Evolutionary conservation across 2,797 vertebrate genomes (phyloP).

Genomic region (Brachyrhaphis roseni): DNA sequence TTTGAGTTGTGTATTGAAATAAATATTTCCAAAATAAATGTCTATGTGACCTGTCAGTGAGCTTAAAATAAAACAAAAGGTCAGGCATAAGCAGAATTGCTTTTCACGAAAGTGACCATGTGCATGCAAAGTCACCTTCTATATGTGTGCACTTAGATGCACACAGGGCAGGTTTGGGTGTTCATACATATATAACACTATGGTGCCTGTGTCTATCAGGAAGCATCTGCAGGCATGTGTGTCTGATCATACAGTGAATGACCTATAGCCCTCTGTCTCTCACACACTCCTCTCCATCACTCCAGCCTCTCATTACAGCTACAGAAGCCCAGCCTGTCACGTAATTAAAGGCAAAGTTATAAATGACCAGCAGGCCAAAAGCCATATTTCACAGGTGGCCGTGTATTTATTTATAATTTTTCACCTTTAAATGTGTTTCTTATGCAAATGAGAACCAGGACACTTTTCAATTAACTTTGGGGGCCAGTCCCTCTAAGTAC

Average conservation of each 20-base stretch:
- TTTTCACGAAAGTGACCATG: background rate
- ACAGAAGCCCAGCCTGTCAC: slow-evolving; percentile 78
- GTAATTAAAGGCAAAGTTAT: slow-evolving; percentile 85
- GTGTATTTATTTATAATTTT: slow-evolving; percentile 84
- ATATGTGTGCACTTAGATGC: slow-evolving; percentile 1
- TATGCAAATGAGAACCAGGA: slow-evolving; percentile 82
- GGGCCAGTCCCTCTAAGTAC: slow-evolving; percentile 73
- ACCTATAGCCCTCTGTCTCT: slow-evolving; percentile 73
- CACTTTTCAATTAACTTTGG: slow-evolving; percentile 84
- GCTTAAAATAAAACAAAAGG: background rate
- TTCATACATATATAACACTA: background rate
- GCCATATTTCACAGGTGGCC: slow-evolving; percentile 82
- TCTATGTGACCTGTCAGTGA: background rate
- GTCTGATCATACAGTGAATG: slow-evolving; percentile 64
- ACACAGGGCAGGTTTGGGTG: slow-evolving; percentile 1
- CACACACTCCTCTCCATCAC: slow-evolving; percentile 76
- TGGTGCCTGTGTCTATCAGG: slow-evolving; percentile 24
- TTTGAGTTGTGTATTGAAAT: background rate
- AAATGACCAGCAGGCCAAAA: slow-evolving; percentile 82
- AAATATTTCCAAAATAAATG: background rate
- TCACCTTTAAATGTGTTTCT: slow-evolving; percentile 84
- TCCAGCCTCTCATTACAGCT: slow-evolving; percentile 80
- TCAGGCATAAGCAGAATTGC: background rate
- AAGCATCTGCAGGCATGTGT: slow-evolving; percentile 46
- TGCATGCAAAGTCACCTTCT: background rate